Percentiles rank a stretch among this genome's conserved stretches.
These are phyloP conservation scores for Drepanosiphum platanoidis DNA, from an alignment of 2,888 invertebrate species.

Conservation along the genomic window DNA sequence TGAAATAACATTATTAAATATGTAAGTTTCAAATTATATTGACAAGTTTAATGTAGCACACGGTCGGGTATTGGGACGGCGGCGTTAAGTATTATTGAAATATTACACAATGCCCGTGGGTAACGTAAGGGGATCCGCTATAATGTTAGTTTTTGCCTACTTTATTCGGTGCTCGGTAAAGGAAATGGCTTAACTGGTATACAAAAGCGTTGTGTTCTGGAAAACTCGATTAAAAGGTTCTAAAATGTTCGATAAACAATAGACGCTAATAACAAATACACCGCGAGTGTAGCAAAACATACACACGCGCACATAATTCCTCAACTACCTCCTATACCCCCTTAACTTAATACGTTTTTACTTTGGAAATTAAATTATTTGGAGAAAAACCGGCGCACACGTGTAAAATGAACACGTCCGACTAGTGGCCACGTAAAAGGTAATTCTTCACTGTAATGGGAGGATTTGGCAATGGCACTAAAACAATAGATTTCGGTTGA, in stretches of 20 bases:
- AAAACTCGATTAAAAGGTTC: not conserved
- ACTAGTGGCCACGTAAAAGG: not conserved
- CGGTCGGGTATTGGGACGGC: not conserved
- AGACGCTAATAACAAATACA: not conserved
- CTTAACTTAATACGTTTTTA: not conserved
- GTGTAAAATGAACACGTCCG: too few species aligned
- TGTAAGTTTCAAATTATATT: not conserved
- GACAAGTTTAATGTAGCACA: not conserved
- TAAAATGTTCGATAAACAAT: slow-evolving; percentile 11
- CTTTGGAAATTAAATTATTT: not conserved
- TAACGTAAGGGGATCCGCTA: not conserved
- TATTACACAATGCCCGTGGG: not conserved
- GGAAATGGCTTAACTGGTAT: not conserved
- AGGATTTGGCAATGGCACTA: not conserved
- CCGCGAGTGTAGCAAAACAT: not conserved
- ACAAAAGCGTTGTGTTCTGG: not conserved
- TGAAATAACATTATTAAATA: not conserved
- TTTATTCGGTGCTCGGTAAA: not conserved
- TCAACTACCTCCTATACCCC: too few species aligned
- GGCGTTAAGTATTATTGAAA: not conserved
- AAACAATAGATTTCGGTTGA: slow-evolving; percentile 1
- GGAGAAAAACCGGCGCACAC: not conserved
- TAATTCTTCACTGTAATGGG: not conserved
- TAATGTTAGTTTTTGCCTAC: not conserved
- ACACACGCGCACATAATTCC: too few species aligned